Base-by-base conservation (phyloP, 2,797 vertebrate genomes). In the Pantherophis alleghaniensis region DNA sequence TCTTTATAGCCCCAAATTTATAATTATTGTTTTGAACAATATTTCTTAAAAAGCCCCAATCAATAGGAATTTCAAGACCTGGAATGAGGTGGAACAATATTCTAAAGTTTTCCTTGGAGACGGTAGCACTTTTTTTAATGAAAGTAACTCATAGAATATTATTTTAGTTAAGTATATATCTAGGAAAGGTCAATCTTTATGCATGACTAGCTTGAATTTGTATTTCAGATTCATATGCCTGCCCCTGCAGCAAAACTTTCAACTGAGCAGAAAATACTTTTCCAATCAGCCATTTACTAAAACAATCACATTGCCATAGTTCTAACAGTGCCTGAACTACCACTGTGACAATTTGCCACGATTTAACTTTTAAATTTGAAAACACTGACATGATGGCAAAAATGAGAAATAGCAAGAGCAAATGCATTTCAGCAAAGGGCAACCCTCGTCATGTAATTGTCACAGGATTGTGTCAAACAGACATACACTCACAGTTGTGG, bases 191-290 rank as follows among this genome's bases (percentile, higher is more conserved):
- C 92, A 91, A 92, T 63, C 94, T 96, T 95, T 93, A 91, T 60
- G 74, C 93, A 88, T 14, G 42, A 94, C 90, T 79, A 32, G 88
- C 63, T 91, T 57, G 59, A 88, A 93, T 95, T 90, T 96, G 55
- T 94, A 92, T 95, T 96, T 96, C 91, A 92, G 32, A 95, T 94
- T 95, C 96, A 94, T 66, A 96, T 51, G 94, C 93, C 92, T 92
- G 88, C 94, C 96, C 96, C 96, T 95, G 92, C 95, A 97, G 96
- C 95, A 94, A 96, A 97, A 96, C 66, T 91, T 95, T 96, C 95
- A 96, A 94, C 96, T 93, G 96, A 97, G 97, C 96, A 97, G 96
- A 97, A 97, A 97, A 96, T 95, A 94, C 95, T 96, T 97, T 97
- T 95, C 95, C 96, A 96, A 96, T 91, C 97, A 97, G 94, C 96